Conservation (phyloP, 2,888 invertebrate species). For the Coelinius sp. region DNA sequence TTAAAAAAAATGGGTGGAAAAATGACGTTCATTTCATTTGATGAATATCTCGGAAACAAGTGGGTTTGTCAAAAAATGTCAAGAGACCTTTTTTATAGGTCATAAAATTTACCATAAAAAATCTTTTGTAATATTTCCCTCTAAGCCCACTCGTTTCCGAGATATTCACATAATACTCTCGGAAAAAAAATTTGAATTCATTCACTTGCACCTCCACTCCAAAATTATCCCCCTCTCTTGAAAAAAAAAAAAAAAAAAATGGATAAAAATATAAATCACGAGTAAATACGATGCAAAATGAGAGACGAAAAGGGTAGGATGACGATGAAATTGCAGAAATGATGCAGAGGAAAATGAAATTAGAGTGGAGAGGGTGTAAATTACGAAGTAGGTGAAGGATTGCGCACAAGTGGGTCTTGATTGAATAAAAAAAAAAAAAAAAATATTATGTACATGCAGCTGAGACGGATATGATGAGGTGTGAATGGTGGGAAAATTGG, state of each 20-base stretch:
- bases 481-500: slow-evolving; percentile 26
- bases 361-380: background rate
- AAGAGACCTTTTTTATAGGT: too few relatives aligned
- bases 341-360: slow-evolving; percentile 14
- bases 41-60: too few relatives aligned
- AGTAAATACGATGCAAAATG: slow-evolving; percentile 9
- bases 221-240: background rate
- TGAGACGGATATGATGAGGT: background rate
- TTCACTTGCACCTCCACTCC: too few relatives aligned
- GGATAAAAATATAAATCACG: background rate
- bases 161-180: too few relatives aligned
- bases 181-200: too few relatives aligned
- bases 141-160: too few relatives aligned
- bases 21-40: too few relatives aligned
- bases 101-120: too few relatives aligned
- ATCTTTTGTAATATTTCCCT: too few relatives aligned
- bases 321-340: slow-evolving; percentile 14
- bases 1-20: too few relatives aligned
- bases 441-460: slow-evolving; percentile 27
- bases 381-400: background rate
- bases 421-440: slow-evolving; percentile 20
- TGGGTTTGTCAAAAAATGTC: too few relatives aligned
- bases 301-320: background rate
- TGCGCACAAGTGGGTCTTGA: slow-evolving; percentile 1
- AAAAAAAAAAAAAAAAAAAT: background rate